Evolutionary conservation across 2,797 vertebrate genomes (phyloP), one percentile per base, ranked within the genome.

Genomic region (Peromyscus eremicus): DNA sequence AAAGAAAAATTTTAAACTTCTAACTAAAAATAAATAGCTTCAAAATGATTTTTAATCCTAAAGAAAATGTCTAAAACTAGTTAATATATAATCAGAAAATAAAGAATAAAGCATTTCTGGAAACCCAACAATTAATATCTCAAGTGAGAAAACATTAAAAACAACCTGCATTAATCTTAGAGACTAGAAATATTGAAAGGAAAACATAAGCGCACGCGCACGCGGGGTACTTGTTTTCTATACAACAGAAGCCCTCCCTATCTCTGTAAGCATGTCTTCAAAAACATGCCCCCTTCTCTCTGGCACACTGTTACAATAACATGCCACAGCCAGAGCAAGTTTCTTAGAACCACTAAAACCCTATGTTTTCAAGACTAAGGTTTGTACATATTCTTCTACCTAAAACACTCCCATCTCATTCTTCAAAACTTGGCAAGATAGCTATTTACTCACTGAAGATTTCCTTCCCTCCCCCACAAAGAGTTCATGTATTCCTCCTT

Each of bases 111-210:
- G 27, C 43, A 80, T 80, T 80, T 55, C 76, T 79, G 11, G 21
- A 8, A 60, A 57, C 6, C 2, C n/a, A 60, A 82, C n/a, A 82
- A 82, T 37, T 29, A 82, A 27, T 40, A 40, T 60, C 23, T 60
- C 55, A 82, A 82, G 23, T 82, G 19, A 82, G 12, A 82, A 73
- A 40, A 62, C 10, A 60, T 82, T 62, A 40, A 27, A 40, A 40
- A 60, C 79, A 60, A 62, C 27, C 55, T 62, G 55, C 7, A 10
- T 40, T 82, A 40, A 82, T 60, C n/a, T n/a, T 62, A 62, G 29
- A 96, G 11, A 34, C 17, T 46, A 97, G 66, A 85, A 92, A 60
- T 66, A 93, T 27, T 95, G 94, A 25, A 92, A 49, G 71, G 25
- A 62, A 92, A 55, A 5, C 9, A 23, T 80, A 75, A 82, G 3